phyloP scores from a whole-genome alignment of 2,797 vertebrate genomes.

The Sebastes hubbsi region DNA sequence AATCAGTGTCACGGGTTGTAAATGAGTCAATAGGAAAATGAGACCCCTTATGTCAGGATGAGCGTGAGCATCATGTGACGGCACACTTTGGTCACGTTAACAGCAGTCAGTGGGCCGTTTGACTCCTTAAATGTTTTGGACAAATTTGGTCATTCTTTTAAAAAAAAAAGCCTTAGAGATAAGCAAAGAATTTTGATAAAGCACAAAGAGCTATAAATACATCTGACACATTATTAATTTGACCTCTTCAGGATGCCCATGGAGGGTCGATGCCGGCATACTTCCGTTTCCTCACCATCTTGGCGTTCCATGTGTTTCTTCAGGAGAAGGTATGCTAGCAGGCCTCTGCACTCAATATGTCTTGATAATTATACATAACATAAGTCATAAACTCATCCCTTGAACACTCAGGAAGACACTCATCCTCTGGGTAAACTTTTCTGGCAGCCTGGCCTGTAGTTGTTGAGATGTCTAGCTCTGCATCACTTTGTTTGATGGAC shows the following conservation, averaged over 20 bases:
- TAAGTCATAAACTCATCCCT: not conserved
- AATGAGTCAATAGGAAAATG: conserved; percentile 22
- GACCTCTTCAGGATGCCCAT: conserved; percentile 73
- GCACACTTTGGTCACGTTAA: not conserved
- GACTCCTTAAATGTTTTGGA: not conserved
- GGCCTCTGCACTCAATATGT: not conserved
- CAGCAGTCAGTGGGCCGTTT: not conserved
- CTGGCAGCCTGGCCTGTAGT: not conserved
- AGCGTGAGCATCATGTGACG: conserved; percentile 59
- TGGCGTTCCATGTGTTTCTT: conserved; percentile 95
- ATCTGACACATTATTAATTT: not conserved
- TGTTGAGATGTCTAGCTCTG: too few species aligned
- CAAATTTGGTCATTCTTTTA: not conserved
- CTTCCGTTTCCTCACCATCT: conserved; percentile 96
- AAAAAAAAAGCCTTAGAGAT: not conserved
- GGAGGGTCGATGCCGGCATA: conserved; percentile 88
- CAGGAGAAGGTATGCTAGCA: conserved; percentile 89
- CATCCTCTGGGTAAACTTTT: not conserved
- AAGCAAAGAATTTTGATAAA: too few species aligned
- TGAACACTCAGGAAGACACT: not conserved
- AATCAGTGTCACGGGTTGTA: conserved; percentile 23
- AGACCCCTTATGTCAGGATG: conserved; percentile 1
- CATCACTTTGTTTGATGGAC: not conserved
- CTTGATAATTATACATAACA: not conserved
- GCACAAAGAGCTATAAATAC: too few species aligned